These are phyloP conservation scores for Papilio elwesi DNA, from an alignment of 2,888 invertebrate species.

Conservation along the genomic window DNA sequence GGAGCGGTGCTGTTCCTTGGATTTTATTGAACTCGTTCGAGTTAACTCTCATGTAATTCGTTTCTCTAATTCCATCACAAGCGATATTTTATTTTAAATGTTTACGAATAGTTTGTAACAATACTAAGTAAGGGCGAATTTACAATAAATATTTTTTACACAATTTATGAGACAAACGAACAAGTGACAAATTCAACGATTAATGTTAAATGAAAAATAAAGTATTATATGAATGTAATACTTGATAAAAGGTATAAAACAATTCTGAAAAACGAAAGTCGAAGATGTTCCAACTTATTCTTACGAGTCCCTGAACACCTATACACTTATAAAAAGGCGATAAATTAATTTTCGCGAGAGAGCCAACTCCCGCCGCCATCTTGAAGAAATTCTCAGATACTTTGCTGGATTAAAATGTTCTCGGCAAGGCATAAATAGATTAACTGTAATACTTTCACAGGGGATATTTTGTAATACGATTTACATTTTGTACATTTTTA, in stretches of 20 bases:
- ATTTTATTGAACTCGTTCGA: conserved; percentile 34
- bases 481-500: neutral
- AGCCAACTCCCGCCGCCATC: conserved; percentile 14
- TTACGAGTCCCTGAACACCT: neutral
- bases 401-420: conserved; percentile 23
- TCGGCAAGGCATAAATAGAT: conserved; percentile 19
- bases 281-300: conserved; percentile 1
- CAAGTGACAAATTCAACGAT: too few relatives aligned
- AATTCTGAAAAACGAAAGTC: neutral
- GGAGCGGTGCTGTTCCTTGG: conserved; percentile 20
- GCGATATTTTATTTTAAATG: conserved; percentile 17
- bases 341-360: conserved; percentile 33
- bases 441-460: conserved; percentile 17
- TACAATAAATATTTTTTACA: too few relatives aligned
- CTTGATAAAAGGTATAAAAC: neutral
- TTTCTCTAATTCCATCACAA: conserved; percentile 12
- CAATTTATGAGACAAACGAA: too few relatives aligned
- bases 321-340: conserved; percentile 24
- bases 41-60: conserved; percentile 33
- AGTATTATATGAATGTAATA: neutral
- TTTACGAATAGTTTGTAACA: neutral
- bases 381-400: conserved; percentile 23
- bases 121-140: too few relatives aligned
- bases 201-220: neutral
- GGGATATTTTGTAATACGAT: conserved; percentile 3